Base-by-base conservation (phyloP, 2,888 invertebrate species). In the Lagria hirta region DNA sequence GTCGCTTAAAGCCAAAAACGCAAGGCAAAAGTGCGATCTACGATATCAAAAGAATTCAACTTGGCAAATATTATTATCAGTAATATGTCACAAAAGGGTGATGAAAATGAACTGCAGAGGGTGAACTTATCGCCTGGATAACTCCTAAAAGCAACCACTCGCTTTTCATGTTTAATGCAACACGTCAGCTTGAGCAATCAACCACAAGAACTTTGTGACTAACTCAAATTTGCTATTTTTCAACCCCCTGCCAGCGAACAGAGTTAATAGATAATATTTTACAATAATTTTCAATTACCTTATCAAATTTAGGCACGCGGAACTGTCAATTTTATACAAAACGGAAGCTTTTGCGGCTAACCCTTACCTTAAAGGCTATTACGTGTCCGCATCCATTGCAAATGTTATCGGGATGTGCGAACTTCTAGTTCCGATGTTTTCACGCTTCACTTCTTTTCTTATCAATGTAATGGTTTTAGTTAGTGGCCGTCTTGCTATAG, bases 141-240 rank as follows among this genome's bases (percentile, higher is more conserved):
- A 64, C 58, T 62, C 59, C 60, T 61, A 61, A 69, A 68, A 68
- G 67, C 65, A 52, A 52, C 55, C 61, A 57, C 56, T 63, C 62
- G 60, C 65, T 65, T 66, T 68, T 68, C 67, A 67, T 69, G 68
- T 69, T 65, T 68, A 68, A 68, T 68, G 68, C 68, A 68, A 63
- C 59, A 62, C 60, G 54, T 49, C 49, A 55, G 61, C 48, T 57
- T 49, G 55, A 58, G 58, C 61, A 61, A 60, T 62, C 64, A 61
- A 41, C 62, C 55, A 58, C 61, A 64, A 64, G 61, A 63, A 47
- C 37, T 47, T 37, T 42, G 32, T 38, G 43, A 37, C 47, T 43
- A 47, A 33, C 34, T n/a, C n/a, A n/a, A n/a, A n/a, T n/a, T n/a
- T n/a, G n/a, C n/a, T n/a, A n/a, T n/a, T n/a, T n/a, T n/a, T n/a